A percentile compares a stretch with the other conserved stretches of the same genome.
These are phyloP conservation scores for Caenorhabditis auriculariae DNA, from an alignment of 2,888 invertebrate species.

Conservation along the genomic window DNA sequence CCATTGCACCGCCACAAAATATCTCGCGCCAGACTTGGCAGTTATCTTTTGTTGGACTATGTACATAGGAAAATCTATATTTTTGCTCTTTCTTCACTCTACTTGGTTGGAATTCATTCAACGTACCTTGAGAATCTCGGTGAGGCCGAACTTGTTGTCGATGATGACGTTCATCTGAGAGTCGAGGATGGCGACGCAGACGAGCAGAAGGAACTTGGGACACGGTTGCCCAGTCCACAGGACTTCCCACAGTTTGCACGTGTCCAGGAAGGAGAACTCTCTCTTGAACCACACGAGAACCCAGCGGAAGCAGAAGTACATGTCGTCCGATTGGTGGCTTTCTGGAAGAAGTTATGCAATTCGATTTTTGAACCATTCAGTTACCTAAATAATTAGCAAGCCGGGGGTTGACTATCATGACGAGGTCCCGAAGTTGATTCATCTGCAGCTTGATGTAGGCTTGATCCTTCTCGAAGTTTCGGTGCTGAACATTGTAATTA, in stretches of 20 bases:
- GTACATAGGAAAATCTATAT: too few species aligned
- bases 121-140: conserved; percentile 85
- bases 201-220: conserved; percentile 88
- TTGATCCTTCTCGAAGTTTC: conserved; percentile 95
- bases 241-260: conserved; percentile 75
- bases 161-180: conserved; percentile 84
- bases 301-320: conserved; percentile 99
- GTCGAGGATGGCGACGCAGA: conserved; percentile 89
- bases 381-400: conserved; percentile 79
- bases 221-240: conserved; percentile 93
- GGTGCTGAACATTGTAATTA: conserved; percentile 69
- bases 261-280: conserved; percentile 82
- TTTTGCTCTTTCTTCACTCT: neutral
- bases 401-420: conserved; percentile 80
- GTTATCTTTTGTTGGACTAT: too few species aligned
- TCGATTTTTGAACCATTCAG: neutral
- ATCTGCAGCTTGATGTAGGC: conserved; percentile 92
- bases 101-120: neutral
- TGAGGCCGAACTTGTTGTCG: conserved; percentile 87
- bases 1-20: too few species aligned
- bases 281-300: conserved; percentile 91
- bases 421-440: conserved; percentile 78
- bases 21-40: too few species aligned
- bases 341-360: conserved; percentile 64
- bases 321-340: conserved; percentile 85